Conservation (phyloP, 1,140 invertebrate species). For the Spodoptera frugiperda region DNA sequence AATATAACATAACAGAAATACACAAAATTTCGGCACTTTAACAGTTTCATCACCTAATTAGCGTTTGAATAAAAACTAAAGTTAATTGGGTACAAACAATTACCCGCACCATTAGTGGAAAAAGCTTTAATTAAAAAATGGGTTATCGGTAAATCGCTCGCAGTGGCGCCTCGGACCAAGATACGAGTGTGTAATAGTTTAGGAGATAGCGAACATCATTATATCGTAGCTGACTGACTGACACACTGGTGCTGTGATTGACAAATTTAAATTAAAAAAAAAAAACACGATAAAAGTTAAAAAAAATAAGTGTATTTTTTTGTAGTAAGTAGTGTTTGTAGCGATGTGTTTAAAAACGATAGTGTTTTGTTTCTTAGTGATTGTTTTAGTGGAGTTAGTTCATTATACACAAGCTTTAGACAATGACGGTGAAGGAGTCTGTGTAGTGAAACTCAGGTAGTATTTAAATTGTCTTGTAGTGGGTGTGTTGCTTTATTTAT, state of each 20-base stretch:
- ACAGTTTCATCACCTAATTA: no score
- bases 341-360: slow-evolving; percentile 35
- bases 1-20: no score
- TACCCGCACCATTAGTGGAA: no score
- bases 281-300: background rate
- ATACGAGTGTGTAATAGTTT: slow-evolving; percentile 33
- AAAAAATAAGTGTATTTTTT: no score
- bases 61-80: no score
- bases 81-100: no score
- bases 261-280: background rate
- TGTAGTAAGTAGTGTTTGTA: background rate
- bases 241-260: slow-evolving; percentile 40
- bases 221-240: slow-evolving; percentile 36
- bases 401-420: slow-evolving; percentile 53
- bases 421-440: slow-evolving; percentile 59
- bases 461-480: background rate
- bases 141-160: slow-evolving; percentile 3
- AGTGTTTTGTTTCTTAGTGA: slow-evolving; percentile 47
- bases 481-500: no score
- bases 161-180: background rate
- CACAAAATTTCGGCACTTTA: no score
- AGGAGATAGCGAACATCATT: slow-evolving; percentile 47
- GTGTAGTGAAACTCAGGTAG: slow-evolving; percentile 61
- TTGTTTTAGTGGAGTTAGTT: slow-evolving; percentile 51
- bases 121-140: background rate